phyloP scores from a whole-genome alignment of 2,113 vertebrate genomes.

The Cryptotis parvus region DNA sequence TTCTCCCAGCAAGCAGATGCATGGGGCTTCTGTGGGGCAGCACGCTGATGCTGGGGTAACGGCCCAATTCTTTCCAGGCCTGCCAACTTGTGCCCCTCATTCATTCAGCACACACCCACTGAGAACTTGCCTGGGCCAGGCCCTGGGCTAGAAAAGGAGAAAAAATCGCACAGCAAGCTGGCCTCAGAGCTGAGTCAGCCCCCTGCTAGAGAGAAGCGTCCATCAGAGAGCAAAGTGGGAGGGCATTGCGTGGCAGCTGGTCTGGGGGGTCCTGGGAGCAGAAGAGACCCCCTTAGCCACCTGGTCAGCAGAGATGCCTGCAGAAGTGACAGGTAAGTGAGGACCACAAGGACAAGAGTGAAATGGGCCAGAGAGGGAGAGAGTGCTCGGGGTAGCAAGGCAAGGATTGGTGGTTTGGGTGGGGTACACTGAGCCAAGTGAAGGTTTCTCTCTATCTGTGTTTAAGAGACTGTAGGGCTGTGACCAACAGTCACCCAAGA shows the following conservation, averaged over 20 bases:
- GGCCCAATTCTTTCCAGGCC: not conserved
- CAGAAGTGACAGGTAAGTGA: not conserved
- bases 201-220: not conserved
- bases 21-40: not conserved
- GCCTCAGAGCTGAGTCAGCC: not conserved
- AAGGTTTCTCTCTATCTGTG: not conserved
- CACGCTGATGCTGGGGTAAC: not conserved
- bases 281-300: not conserved
- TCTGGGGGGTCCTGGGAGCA: not conserved
- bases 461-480: not conserved
- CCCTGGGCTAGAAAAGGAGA: not conserved
- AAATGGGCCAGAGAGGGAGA: not conserved
- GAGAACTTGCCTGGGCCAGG: not conserved
- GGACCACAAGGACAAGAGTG: not conserved
- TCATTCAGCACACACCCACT: not conserved
- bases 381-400: too few relatives aligned
- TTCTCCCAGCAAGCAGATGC: conserved; percentile 50
- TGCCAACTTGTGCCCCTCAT: not conserved
- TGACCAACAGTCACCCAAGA: not conserved
- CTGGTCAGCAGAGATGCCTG: not conserved
- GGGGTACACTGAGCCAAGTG: not conserved
- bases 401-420: not conserved
- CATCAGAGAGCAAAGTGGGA: too few relatives aligned
- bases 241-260: too few relatives aligned
- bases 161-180: not conserved